Base-by-base conservation (phyloP, 2,888 invertebrate genomes). In the Scaptomyza cyrtandrae region DNA sequence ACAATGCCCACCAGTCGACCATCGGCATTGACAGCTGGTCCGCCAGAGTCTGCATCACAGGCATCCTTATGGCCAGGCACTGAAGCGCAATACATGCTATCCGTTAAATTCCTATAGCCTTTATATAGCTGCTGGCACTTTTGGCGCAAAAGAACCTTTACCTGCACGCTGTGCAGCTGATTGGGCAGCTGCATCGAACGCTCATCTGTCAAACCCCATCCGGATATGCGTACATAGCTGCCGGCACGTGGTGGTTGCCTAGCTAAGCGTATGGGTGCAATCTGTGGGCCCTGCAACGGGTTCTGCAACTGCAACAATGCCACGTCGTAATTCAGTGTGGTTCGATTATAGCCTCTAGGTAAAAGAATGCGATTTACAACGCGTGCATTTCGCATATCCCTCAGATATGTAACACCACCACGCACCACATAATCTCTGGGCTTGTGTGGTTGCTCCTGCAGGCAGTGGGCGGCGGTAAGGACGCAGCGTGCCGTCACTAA, bases 1-100 rank as follows among this genome's bases (percentile, higher is more conserved):
- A 96, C 96, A 6, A 97, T 93, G 33, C 96, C 96, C 94, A 91
- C 77, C 79, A 92, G 77, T 13, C 78, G 64, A 3, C 88, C 88
- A 6, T 79, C 61, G 5, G 78, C 59, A 19, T 73, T 67, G 1
- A 90, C 88, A 1, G 85, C 90, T 6, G 92, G 91, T 2, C 92
- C 91, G n/a, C 91, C 92, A 2, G 92, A 92, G 57, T 91, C 91
- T 0, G 86, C 91, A 10, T 75, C 53, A 60, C 91, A 91, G 27
- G 91, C 88, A 75, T 92, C 91, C 45, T 76, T 86, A 0, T 61
- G 9, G 1, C 89, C 90, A 10, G 87, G 81, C 46, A 79, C 73
- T 0, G 81, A 76, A 5, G 90, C 90, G 45, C 90, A 90, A 39
- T 78, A 90, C 90, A 90, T 90, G 48, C 69, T 73, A 0, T 64